Evolutionary conservation across 35 echinoderm and acorn worm genomes (phyloP).

Genomic region (Eucidaris tribuloides): DNA sequence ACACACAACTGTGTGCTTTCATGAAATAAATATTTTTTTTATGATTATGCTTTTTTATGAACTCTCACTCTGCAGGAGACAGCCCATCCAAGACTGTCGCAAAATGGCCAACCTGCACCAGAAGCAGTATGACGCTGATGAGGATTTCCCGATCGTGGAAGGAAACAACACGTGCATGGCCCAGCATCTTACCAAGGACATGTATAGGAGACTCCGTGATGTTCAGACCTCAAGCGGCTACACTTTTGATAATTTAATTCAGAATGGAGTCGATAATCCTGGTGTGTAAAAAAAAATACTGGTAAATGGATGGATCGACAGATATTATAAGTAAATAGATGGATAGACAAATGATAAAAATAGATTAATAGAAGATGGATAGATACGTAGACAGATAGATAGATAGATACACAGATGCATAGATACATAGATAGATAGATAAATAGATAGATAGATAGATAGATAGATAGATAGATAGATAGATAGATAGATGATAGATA

Average conservation of each 20-base stretch:
- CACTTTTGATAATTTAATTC: slow-evolving; percentile 41
- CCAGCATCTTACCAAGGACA: slow-evolving; percentile 8
- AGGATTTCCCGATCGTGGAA: slow-evolving; percentile 26
- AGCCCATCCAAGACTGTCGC: slow-evolving; percentile 1
- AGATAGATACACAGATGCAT: too few species aligned
- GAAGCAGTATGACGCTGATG: slow-evolving; percentile 33
- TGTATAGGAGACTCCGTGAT: slow-evolving; percentile 35
- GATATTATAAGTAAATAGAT: too few species aligned
- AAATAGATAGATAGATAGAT: too few species aligned
- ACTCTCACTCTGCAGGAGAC: too few species aligned
- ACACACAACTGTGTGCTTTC: slow-evolving; percentile 25
- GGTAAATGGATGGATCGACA: neutral
- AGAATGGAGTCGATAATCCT: slow-evolving; percentile 57
- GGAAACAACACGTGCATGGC: slow-evolving; percentile 48
- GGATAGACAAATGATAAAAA: too few species aligned
- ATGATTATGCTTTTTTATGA: too few species aligned
- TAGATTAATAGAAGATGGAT: neutral
- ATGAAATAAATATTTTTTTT: too few species aligned
- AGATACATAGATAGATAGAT: too few species aligned
- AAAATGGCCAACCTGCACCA: slow-evolving; percentile 48
- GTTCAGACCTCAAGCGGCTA: slow-evolving; percentile 32
- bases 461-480: too few species aligned
- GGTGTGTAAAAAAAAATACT: too few species aligned
- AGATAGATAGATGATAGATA: too few species aligned
- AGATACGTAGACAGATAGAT: too few species aligned